Base-by-base conservation (phyloP, 2,888 invertebrate genomes). In the Sphaerophoria rueppellii region DNA sequence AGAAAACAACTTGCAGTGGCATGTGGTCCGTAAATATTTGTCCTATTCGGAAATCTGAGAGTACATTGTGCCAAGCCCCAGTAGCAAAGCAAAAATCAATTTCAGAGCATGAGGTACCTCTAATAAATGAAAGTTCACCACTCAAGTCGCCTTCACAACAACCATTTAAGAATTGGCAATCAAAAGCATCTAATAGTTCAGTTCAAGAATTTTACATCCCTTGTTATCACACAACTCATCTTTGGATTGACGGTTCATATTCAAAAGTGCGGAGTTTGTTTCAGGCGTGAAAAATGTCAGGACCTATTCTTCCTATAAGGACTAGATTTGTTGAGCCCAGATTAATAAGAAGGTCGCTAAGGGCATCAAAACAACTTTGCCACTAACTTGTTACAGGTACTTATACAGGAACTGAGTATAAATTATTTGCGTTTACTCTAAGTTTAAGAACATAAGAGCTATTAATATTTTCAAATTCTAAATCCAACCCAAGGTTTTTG, bases 361-460 rank as follows among this genome's bases (percentile, higher is more conserved):
- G 46, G 67, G 40, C 40, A 16, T 34, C 14, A 9, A 52, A 67
- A 9, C 50, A 50, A 6, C 37, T n/a, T 14, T 34, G 12, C 67
- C 74, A n/a, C n/a, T n/a, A n/a, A 58, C n/a, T 40, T 12, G 7
- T 14, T 65, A 24, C 65, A 74, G 14, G 65, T 75, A 67, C 24
- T 12, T 75, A 75, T 46, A 37, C 60, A 34, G 46, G 54, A 0
- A 60, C 60, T 50, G 50, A 12, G 24, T 50, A 54, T 14, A 35
- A 35, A 6, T 35, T n/a, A 54, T 32, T 6, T 55, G 35, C 35
- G 12, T 34, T 55, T 55, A 12, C 35, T 11, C 4, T 6, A 5
- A 34, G 11, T 55, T 55, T 55, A 7, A 54, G 11, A 12, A 54
- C 34, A n/a, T 12, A 32, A 11, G 5, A 0, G 24, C 34, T 12